Conservation (phyloP, 2,113 vertebrate genomes). For the Tychaedon coryphoeus region DNA sequence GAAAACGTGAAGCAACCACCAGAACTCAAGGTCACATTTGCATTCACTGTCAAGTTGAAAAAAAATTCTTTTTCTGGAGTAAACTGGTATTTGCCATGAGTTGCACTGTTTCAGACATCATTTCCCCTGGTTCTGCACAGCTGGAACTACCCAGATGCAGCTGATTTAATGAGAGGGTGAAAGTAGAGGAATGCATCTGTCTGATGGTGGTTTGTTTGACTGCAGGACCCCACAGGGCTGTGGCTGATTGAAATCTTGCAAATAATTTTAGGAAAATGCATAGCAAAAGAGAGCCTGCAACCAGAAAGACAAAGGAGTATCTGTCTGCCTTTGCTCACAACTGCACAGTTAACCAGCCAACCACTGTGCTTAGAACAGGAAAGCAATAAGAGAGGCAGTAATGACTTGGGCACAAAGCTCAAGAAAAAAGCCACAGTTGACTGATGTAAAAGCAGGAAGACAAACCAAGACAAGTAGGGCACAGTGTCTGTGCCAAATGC, state of each 20-base stretch:
- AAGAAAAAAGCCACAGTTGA: not conserved
- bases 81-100: not conserved
- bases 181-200: not conserved
- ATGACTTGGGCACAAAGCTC: not conserved
- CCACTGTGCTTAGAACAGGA: not conserved
- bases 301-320: not conserved
- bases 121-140: not conserved
- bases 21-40: not conserved
- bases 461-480: not conserved
- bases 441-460: not conserved
- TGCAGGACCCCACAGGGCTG: not conserved
- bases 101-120: not conserved
- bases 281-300: not conserved
- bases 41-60: not conserved
- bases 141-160: not conserved
- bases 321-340: not conserved
- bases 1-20: not conserved
- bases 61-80: not conserved
- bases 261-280: not conserved
- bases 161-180: not conserved
- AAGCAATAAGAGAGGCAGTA: not conserved
- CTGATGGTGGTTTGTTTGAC: not conserved
- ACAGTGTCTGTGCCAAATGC: not conserved
- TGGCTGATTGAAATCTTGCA: not conserved
- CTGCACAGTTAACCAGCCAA: not conserved